Conservation (phyloP, 2,888 invertebrate species). For the Lasioglossum leucozonium region DNA sequence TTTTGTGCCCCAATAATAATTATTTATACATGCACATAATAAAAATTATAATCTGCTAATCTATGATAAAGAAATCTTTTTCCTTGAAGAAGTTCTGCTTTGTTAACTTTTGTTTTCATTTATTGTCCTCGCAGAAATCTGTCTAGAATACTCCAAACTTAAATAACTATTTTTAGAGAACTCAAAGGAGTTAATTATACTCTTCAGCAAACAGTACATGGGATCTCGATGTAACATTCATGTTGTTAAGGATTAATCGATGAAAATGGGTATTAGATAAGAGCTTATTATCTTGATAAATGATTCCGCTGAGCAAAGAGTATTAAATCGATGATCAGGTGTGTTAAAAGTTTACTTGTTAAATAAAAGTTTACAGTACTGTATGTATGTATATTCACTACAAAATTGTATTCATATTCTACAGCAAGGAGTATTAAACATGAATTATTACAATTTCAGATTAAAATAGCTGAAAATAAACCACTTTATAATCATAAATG, state of each 20-base stretch:
- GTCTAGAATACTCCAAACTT: too few relatives aligned
- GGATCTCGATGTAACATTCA: background rate
- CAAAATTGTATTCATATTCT: too few relatives aligned
- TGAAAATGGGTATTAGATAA: background rate
- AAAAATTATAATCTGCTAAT: too few relatives aligned
- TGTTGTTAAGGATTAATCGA: background rate
- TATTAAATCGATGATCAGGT: background rate
- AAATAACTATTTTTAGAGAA: background rate
- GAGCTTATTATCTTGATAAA: background rate
- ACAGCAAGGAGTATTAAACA: too few relatives aligned
- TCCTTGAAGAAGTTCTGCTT: background rate
- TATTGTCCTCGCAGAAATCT: too few relatives aligned
- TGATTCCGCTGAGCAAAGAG: background rate
- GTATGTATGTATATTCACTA: background rate
- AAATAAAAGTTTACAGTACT: too few relatives aligned
- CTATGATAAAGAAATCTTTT: background rate
- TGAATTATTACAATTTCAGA: too few relatives aligned
- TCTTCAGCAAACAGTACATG: background rate
- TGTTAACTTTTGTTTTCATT: background rate
- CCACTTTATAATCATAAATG: too few relatives aligned
- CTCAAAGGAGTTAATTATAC: background rate
- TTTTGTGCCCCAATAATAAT: background rate
- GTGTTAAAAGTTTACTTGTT: background rate
- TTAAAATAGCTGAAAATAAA: too few relatives aligned
- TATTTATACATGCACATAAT: background rate